Evolutionary conservation across 2,888 invertebrate species (phyloP).

Genomic region (Drosophila paramelanica): DNA sequence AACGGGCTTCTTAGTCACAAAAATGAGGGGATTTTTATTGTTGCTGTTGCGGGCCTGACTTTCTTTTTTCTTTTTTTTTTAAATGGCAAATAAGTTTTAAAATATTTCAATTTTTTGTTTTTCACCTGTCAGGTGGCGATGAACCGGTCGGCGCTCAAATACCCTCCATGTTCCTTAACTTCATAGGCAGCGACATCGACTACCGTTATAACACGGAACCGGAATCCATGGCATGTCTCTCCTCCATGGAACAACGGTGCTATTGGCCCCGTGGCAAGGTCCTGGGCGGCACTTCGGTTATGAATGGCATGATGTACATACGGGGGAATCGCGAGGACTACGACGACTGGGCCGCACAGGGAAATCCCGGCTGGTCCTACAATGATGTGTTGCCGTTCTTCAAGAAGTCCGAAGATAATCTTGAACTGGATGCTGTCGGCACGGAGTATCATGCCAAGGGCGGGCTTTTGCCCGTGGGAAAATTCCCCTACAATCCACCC

Average conservation of each 20-base stretch:
- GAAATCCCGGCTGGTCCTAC: slow-evolving; percentile 95
- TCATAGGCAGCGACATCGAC: slow-evolving; percentile 93
- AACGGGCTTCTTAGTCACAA: not conserved
- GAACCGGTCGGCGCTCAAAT: slow-evolving; percentile 95
- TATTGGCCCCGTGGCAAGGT: slow-evolving; percentile 95
- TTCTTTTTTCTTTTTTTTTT: not conserved
- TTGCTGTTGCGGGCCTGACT: not conserved
- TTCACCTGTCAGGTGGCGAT: slow-evolving; percentile 88
- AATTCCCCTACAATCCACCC: slow-evolving; percentile 94
- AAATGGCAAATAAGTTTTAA: not conserved
- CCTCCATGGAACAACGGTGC: slow-evolving; percentile 88
- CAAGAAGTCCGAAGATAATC: slow-evolving; percentile 93
- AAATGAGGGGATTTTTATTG: slow-evolving; percentile 1
- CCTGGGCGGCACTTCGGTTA: slow-evolving; percentile 95
- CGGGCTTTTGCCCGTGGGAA: slow-evolving; percentile 91
- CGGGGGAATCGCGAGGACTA: slow-evolving; percentile 94
- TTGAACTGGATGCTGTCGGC: slow-evolving; percentile 89
- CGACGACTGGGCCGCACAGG: slow-evolving; percentile 93
- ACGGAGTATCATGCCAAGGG: slow-evolving; percentile 91
- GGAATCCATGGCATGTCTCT: slow-evolving; percentile 91
- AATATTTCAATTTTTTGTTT: not conserved
- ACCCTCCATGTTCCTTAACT: slow-evolving; percentile 95
- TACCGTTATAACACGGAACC: slow-evolving; percentile 95
- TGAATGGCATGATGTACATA: slow-evolving; percentile 99
- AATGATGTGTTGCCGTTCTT: slow-evolving; percentile 96